Conservation (phyloP, 2,888 invertebrate species). For the Agrypnus murinus region DNA sequence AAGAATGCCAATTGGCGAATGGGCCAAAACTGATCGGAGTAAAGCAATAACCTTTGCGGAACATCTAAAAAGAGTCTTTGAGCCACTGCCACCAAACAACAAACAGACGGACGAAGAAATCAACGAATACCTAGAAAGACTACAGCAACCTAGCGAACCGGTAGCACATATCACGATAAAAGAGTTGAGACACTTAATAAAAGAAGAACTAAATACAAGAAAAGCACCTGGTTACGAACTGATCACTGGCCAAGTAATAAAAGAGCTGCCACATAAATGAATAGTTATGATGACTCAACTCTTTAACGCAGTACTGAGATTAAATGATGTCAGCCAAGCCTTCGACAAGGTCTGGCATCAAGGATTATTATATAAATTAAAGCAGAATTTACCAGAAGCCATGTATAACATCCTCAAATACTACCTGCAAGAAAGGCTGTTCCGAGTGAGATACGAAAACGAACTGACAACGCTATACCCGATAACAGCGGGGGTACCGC, state of each 20-base stretch:
- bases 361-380: slow-evolving; percentile 24
- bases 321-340: slow-evolving; percentile 2
- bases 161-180: slow-evolving; percentile 24
- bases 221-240: slow-evolving; percentile 23
- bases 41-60: slow-evolving; percentile 20
- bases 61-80: slow-evolving; percentile 23
- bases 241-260: slow-evolving; percentile 12
- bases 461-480: too few relatives aligned
- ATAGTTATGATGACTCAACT: too few relatives aligned
- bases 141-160: slow-evolving; percentile 25
- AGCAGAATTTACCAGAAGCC: slow-evolving; percentile 6
- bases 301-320: slow-evolving; percentile 17
- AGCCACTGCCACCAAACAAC: slow-evolving; percentile 14
- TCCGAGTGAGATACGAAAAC: too few relatives aligned
- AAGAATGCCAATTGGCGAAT: slow-evolving; percentile 20
- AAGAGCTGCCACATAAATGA: neutral
- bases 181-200: slow-evolving; percentile 8
- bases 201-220: slow-evolving; percentile 23
- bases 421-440: slow-evolving; percentile 14
- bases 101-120: slow-evolving; percentile 19
- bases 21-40: slow-evolving; percentile 22
- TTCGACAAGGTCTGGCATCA: too few relatives aligned
- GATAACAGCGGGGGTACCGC: too few relatives aligned
- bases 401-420: slow-evolving; percentile 12
- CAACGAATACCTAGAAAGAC: slow-evolving; percentile 20